Evolutionary conservation across 2,113 vertebrate species (phyloP).

Genomic region (Chionis minor): DNA sequence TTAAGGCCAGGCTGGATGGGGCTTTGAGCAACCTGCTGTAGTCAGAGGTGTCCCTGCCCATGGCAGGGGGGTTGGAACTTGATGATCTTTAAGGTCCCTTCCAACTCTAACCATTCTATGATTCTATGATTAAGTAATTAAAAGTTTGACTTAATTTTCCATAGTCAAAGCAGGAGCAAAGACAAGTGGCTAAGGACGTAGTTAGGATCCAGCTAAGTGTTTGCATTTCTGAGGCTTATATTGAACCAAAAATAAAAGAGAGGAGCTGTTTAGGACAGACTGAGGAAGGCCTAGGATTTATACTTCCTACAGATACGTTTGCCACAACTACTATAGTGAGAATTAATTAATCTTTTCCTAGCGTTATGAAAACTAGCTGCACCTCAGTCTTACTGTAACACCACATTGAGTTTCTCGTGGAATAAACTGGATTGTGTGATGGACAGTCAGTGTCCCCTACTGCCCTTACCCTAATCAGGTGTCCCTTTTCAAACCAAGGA

Average conservation of each 20-base stretch:
- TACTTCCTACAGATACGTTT: background rate
- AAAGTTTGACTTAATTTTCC: background rate
- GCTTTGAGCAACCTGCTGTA: too few relatives aligned
- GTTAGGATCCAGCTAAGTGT: background rate
- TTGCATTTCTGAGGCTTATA: background rate
- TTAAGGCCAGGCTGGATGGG: too few relatives aligned
- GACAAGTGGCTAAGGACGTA: background rate
- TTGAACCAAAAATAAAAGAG: background rate
- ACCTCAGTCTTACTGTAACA: background rate
- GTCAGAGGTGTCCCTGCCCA: too few relatives aligned
- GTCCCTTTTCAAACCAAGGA: background rate
- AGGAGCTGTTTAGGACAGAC: background rate
- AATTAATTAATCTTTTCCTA: background rate
- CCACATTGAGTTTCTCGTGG: background rate
- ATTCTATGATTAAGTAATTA: background rate
- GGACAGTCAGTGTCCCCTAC: background rate
- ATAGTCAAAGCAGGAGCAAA: background rate
- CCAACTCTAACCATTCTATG: too few relatives aligned
- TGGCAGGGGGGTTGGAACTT: too few relatives aligned
- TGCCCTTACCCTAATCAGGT: background rate
- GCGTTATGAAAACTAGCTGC: background rate
- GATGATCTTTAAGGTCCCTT: too few relatives aligned
- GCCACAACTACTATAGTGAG: background rate
- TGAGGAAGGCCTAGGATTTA: background rate
- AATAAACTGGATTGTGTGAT: background rate